phyloP scores from a whole-genome alignment of 2,113 vertebrate species.

The Clarias batrachus region DNA sequence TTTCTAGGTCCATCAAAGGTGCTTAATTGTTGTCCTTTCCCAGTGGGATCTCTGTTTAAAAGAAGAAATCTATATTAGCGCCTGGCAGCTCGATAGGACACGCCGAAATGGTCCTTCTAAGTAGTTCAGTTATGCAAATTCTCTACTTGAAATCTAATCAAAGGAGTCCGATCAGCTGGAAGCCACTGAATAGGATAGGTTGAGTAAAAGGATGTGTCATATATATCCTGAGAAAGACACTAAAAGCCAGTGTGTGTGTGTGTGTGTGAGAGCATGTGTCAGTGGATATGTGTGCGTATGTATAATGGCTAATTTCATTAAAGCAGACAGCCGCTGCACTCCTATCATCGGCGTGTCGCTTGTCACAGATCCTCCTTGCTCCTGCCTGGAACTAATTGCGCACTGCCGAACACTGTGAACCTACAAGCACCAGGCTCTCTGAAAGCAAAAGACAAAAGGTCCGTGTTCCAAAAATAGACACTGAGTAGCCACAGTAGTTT shows the following conservation, averaged over 20 bases:
- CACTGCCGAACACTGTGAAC: not conserved
- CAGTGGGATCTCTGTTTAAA: not conserved
- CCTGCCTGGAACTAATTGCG: slow-evolving; percentile 22
- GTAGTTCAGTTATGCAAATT: slow-evolving; percentile 56
- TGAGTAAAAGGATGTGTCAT: slow-evolving; percentile 25
- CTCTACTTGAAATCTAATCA: slow-evolving; percentile 46
- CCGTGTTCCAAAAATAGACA: slow-evolving; percentile 19
- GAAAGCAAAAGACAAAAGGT: slow-evolving; percentile 4
- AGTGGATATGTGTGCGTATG: slow-evolving; percentile 6
- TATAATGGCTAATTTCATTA: slow-evolving; percentile 35
- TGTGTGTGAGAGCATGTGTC: not conserved
- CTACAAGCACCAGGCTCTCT: not conserved
- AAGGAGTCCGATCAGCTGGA: slow-evolving; percentile 33
- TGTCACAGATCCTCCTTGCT: not conserved
- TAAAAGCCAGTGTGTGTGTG: slow-evolving; percentile 4
- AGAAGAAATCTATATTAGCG: slow-evolving; percentile 9
- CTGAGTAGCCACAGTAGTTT: not conserved
- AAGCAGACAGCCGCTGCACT: slow-evolving; percentile 9
- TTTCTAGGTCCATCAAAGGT: not conserved
- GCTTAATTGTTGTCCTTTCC: not conserved
- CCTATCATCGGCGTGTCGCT: not conserved
- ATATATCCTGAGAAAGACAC: slow-evolving; percentile 24
- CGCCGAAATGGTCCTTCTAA: slow-evolving; percentile 42
- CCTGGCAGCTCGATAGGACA: slow-evolving; percentile 16
- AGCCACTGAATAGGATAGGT: slow-evolving; percentile 2